A percentile compares a stretch with the other conserved stretches of the same genome.
phyloP scores from a whole-genome alignment of 92 coral and sea anemone species.

The Zoanthus sociatus region DNA sequence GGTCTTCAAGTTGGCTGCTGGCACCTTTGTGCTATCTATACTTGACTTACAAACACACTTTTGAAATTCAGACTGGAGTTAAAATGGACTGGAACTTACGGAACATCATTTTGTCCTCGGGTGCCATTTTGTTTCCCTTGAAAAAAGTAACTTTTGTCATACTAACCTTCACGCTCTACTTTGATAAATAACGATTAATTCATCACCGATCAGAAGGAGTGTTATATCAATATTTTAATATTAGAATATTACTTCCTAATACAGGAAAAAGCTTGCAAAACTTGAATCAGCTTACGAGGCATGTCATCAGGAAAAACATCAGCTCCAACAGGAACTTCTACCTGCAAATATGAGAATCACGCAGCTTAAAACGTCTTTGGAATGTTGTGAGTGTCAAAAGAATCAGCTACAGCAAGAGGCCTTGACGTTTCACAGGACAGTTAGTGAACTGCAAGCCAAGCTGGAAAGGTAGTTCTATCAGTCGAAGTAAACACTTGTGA shows the following conservation, averaged over 20 bases:
- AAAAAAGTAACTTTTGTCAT: too few species aligned
- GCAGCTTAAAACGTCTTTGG: conserved; percentile 85
- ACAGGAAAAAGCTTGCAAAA: conserved; percentile 69
- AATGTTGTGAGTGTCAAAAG: conserved; percentile 77
- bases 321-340: conserved; percentile 83
- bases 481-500: too few species aligned
- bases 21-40: too few species aligned
- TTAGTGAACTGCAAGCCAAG: conserved; percentile 76
- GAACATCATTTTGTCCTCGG: too few species aligned
- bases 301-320: conserved; percentile 80
- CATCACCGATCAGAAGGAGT: too few species aligned
- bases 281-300: conserved; percentile 83
- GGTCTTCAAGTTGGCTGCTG: too few species aligned
- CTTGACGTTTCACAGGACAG: conserved; percentile 74
- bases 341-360: conserved; percentile 81
- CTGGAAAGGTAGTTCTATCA: conserved; percentile 29
- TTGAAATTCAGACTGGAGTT: too few species aligned
- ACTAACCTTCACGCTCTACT: too few species aligned
- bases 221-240: neutral
- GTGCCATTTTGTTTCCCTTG: too few species aligned
- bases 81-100: too few species aligned
- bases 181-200: too few species aligned
- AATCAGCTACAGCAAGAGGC: conserved; percentile 81
- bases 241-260: neutral
- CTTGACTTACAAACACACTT: too few species aligned